Conservation (phyloP, 2,113 vertebrate genomes). For the Peromyscus californicus region DNA sequence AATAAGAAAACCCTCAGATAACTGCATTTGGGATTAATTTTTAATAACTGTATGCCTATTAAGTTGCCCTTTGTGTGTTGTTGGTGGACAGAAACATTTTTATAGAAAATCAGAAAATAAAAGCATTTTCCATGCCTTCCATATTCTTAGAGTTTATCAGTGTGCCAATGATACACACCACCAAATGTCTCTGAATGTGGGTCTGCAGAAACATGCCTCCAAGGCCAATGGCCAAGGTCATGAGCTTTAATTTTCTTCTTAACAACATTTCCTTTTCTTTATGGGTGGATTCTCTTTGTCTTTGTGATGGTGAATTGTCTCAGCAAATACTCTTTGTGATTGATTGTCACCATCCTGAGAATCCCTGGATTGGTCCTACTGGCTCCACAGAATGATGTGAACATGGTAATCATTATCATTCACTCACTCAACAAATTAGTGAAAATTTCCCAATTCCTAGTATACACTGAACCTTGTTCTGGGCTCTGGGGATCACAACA, state of each 20-base stretch:
- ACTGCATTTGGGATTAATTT: conserved; percentile 80
- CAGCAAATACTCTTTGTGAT: not conserved
- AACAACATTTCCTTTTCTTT: conserved; percentile 3
- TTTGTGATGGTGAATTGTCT: not conserved
- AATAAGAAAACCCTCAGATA: conserved; percentile 82
- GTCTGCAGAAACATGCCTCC: not conserved
- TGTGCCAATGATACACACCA: not conserved
- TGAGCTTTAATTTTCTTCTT: conserved; percentile 34
- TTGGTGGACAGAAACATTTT: conserved; percentile 66
- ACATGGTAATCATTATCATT: not conserved
- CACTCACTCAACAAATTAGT: not conserved
- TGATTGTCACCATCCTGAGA: not conserved
- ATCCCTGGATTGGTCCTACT: not conserved
- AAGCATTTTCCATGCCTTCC: conserved; percentile 49
- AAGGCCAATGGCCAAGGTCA: not conserved
- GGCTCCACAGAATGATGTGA: not conserved
- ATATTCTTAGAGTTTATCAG: not conserved
- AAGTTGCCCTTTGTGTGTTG: conserved; percentile 76
- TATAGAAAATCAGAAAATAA: conserved; percentile 78
- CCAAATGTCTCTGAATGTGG: not conserved
- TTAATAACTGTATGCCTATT: conserved; percentile 84
- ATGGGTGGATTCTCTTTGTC: conserved; percentile 22
- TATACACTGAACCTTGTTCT: not conserved
- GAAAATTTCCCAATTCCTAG: not conserved
- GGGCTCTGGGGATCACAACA: not conserved